Evolutionary conservation across 2,797 vertebrate genomes (phyloP).

Genomic region (Helicolenus hilgendorfi): DNA sequence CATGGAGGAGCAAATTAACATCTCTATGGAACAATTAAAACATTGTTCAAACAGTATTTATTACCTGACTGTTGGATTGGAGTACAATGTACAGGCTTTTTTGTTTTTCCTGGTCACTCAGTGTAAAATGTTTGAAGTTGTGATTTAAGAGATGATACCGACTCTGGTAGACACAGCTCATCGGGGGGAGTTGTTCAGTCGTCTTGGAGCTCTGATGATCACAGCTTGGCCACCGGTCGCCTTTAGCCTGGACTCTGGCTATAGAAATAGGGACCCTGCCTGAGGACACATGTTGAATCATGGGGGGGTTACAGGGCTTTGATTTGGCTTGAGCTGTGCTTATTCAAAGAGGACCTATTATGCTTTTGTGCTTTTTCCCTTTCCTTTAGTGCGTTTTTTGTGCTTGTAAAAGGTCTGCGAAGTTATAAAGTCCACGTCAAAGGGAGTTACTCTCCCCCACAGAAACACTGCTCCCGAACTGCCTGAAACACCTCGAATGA

Average conservation of each 20-base stretch:
- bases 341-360: too few relatives aligned
- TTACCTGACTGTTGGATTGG: neutral
- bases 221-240: neutral
- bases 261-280: fast-evolving
- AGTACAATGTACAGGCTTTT: neutral
- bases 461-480: too few relatives aligned
- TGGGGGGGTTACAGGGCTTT: too few relatives aligned
- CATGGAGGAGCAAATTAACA: neutral
- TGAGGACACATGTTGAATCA: neutral
- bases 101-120: neutral
- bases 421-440: too few relatives aligned
- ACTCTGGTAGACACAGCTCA: neutral
- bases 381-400: too few relatives aligned
- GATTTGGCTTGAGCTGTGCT: neutral
- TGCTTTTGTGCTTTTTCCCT: too few relatives aligned
- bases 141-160: neutral
- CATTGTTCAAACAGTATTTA: neutral
- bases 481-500: too few relatives aligned
- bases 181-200: neutral
- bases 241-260: neutral
- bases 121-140: neutral
- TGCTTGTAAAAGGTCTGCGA: too few relatives aligned
- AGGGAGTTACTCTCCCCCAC: too few relatives aligned
- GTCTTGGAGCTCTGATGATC: neutral
- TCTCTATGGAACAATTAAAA: neutral